These are phyloP conservation scores for Oryzias celebensis DNA, from an alignment of 2,113 vertebrate species.

Conservation along the genomic window DNA sequence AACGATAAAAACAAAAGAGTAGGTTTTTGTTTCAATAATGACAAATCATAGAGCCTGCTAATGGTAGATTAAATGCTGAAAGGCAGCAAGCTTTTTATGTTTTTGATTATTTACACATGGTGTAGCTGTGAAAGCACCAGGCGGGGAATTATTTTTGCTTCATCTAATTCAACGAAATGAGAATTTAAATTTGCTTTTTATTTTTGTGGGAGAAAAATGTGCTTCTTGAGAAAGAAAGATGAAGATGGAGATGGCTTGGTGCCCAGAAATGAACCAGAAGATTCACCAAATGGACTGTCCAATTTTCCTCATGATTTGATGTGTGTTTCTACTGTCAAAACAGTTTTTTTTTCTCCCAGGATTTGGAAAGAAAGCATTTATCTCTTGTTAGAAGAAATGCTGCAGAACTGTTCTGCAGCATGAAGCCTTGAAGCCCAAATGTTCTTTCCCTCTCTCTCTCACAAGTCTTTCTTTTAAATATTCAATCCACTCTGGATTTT, in stretches of 20 bases:
- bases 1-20: constrained; percentile 16
- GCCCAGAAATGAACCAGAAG: constrained; percentile 39
- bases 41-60: constrained; percentile 39
- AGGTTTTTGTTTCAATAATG: constrained; percentile 26
- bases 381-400: not conserved
- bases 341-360: constrained; percentile 14
- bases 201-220: constrained; percentile 32
- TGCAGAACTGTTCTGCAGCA: constrained; percentile 8
- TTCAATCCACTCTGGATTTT: not conserved
- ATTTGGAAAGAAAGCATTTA: constrained; percentile 11
- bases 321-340: constrained; percentile 20
- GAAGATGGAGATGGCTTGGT: constrained; percentile 29
- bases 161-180: constrained; percentile 72
- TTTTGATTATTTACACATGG: constrained; percentile 61
- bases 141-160: constrained; percentile 67
- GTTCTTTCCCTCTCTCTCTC: not conserved
- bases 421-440: not conserved
- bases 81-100: constrained; percentile 40
- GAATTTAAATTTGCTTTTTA: constrained; percentile 58
- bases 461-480: constrained; percentile 18
- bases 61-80: constrained; percentile 60
- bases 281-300: constrained; percentile 46
- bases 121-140: constrained; percentile 37
- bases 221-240: constrained; percentile 50
- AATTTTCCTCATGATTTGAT: constrained; percentile 41